phyloP scores from a whole-genome alignment of 92 coral and sea anemone genomes.

The Montipora capitata region DNA sequence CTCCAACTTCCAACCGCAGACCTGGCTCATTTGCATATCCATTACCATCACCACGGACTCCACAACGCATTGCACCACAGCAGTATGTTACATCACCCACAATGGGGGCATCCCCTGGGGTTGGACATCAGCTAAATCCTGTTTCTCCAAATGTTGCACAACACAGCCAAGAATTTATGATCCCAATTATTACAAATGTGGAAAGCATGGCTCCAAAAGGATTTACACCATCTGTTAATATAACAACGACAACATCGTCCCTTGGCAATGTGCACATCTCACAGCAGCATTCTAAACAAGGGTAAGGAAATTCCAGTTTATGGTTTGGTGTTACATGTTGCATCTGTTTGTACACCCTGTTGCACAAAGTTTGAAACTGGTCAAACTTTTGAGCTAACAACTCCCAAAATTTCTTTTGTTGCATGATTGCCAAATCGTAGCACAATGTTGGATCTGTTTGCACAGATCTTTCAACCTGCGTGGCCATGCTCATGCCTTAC shows the following conservation, averaged over 20 bases:
- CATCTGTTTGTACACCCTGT: no score
- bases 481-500: no score
- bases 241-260: slow-evolving; percentile 5
- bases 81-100: slow-evolving; percentile 94
- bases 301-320: slow-evolving; percentile 48
- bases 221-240: slow-evolving; percentile 28
- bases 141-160: slow-evolving; percentile 82
- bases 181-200: slow-evolving; percentile 68
- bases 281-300: slow-evolving; percentile 72
- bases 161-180: slow-evolving; percentile 79
- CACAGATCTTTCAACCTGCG: no score
- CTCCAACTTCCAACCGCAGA: slow-evolving; percentile 85
- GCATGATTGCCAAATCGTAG: no score
- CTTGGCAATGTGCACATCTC: slow-evolving; percentile 41
- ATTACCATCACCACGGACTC: slow-evolving; percentile 89
- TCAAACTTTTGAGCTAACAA: no score
- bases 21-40: slow-evolving; percentile 96
- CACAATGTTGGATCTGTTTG: no score
- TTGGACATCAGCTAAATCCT: slow-evolving; percentile 68
- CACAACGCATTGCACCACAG: slow-evolving; percentile 85
- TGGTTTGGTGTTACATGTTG: not conserved
- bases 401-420: no score
- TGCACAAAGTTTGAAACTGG: no score
- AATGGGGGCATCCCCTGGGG: slow-evolving; percentile 83
- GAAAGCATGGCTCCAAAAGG: slow-evolving; percentile 67